These are phyloP conservation scores for Drosophila buzzatii DNA, from an alignment of 2,888 invertebrate species.

Conservation along the genomic window DNA sequence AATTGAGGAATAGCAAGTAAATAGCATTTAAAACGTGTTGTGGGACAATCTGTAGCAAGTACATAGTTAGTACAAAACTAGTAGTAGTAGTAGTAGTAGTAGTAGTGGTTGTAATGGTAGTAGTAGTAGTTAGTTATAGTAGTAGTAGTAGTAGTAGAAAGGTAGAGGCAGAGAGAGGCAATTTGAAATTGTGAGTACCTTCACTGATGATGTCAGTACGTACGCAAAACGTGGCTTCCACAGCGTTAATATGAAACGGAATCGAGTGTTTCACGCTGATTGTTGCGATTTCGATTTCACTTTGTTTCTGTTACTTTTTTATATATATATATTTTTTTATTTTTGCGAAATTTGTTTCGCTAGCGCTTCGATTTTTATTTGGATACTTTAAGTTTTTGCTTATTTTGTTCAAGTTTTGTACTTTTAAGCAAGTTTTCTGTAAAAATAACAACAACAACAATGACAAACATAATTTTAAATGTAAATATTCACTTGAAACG, in stretches of 20 bases:
- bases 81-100: slow-evolving; percentile 36
- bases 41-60: slow-evolving; percentile 45
- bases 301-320: slow-evolving; percentile 24
- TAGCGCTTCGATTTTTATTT: slow-evolving; percentile 32
- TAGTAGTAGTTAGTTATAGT: slow-evolving; percentile 35
- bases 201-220: slow-evolving; percentile 65
- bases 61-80: slow-evolving; percentile 39
- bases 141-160: slow-evolving; percentile 36
- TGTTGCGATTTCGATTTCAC: slow-evolving; percentile 38
- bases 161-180: slow-evolving; percentile 55
- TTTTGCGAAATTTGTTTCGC: slow-evolving; percentile 49
- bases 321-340: slow-evolving; percentile 6
- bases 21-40: slow-evolving; percentile 47
- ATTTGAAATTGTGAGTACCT: slow-evolving; percentile 65
- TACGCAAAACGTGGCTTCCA: slow-evolving; percentile 51
- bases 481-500: slow-evolving; percentile 39
- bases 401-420: slow-evolving; percentile 54
- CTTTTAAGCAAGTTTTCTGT: slow-evolving; percentile 82
- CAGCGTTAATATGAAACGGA: slow-evolving; percentile 44
- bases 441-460: slow-evolving; percentile 79
- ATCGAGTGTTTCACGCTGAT: slow-evolving; percentile 45
- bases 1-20: slow-evolving; percentile 25
- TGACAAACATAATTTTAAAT: slow-evolving; percentile 68
- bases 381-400: slow-evolving; percentile 26
- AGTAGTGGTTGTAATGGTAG: slow-evolving; percentile 15